phyloP scores from a whole-genome alignment of 2,797 vertebrate species.

The Phrynocephalus vlangalii region DNA sequence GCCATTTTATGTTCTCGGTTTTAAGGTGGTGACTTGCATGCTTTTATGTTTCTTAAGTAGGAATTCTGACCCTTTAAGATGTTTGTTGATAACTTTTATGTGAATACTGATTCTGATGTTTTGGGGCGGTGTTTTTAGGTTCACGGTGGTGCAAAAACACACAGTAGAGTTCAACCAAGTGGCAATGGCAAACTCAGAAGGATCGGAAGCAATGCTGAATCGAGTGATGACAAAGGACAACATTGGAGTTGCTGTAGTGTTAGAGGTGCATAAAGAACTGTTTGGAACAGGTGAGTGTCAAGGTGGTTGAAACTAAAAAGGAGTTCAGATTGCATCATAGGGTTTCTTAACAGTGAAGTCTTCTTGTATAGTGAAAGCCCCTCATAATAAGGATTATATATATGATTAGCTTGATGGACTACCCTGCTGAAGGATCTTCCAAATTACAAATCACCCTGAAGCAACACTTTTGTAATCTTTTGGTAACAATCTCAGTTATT shows the following conservation, averaged over 20 bases:
- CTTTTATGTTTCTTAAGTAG: neutral
- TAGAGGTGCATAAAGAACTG: constrained; percentile 93
- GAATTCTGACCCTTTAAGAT: neutral
- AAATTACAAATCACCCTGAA: constrained; percentile 20
- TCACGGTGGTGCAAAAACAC: constrained; percentile 94
- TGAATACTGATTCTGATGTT: rapidly evolving
- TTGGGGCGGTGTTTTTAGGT: constrained; percentile 78
- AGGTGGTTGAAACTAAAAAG: neutral
- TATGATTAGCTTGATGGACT: neutral
- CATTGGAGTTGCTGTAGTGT: constrained; percentile 92
- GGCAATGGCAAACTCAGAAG: constrained; percentile 98
- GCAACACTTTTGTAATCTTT: neutral
- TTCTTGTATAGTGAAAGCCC: neutral
- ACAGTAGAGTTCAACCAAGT: constrained; percentile 99
- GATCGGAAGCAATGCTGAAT: constrained; percentile 98
- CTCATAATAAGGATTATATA: neutral
- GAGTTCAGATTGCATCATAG: neutral
- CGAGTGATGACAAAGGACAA: constrained; percentile 99
- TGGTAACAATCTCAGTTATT: too few species aligned
- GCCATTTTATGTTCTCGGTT: neutral
- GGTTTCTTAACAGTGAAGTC: neutral
- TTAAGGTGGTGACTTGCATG: neutral
- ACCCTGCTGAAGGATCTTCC: constrained; percentile 43
- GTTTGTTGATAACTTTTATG: rapidly evolving
- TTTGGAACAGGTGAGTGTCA: constrained; percentile 86